A percentile compares a stretch with the other conserved stretches of the same genome.
phyloP scores from a whole-genome alignment of 2,888 invertebrate species.

The Zhuqinia jingwanae region DNA sequence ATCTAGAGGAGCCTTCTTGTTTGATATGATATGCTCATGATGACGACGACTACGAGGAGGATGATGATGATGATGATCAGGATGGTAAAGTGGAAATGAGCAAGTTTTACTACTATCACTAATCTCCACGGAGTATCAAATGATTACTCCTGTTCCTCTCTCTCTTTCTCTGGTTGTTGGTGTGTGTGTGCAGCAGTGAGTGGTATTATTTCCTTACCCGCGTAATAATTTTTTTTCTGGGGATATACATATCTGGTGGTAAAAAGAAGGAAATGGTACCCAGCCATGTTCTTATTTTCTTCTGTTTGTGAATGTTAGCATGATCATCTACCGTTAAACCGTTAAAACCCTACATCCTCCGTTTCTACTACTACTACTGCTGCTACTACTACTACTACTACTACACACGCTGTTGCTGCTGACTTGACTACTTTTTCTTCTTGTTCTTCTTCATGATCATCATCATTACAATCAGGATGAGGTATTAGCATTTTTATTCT shows the following conservation, averaged over 20 bases:
- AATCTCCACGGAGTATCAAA: slow-evolving; percentile 69
- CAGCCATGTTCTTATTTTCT: not conserved
- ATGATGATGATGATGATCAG: slow-evolving; percentile 13
- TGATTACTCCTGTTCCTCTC: slow-evolving; percentile 62
- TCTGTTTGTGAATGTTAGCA: too few species aligned
- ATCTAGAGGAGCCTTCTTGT: too few species aligned
- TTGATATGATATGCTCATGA: not conserved
- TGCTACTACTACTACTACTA: not conserved
- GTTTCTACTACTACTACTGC: too few species aligned
- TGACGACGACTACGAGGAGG: not conserved
- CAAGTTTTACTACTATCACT: slow-evolving; percentile 56
- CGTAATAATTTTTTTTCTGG: too few species aligned
- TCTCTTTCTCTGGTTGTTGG: slow-evolving; percentile 6
- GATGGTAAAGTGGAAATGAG: slow-evolving; percentile 59
- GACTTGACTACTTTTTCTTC: slow-evolving; percentile 46
- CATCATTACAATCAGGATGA: not conserved
- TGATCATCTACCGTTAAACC: too few species aligned
- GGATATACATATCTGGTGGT: too few species aligned
- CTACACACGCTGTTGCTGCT: slow-evolving; percentile 40
- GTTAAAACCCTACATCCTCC: too few species aligned
- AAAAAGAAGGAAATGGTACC: too few species aligned
- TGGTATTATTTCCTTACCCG: too few species aligned
- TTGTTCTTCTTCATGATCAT: slow-evolving; percentile 1
- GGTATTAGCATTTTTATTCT: slow-evolving; percentile 21
- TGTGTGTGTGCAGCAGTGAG: too few species aligned